Percentiles rank a stretch among this genome's conserved stretches.
Conservation (phyloP, 2,797 vertebrate species). For the Fundulus diaphanus region DNA sequence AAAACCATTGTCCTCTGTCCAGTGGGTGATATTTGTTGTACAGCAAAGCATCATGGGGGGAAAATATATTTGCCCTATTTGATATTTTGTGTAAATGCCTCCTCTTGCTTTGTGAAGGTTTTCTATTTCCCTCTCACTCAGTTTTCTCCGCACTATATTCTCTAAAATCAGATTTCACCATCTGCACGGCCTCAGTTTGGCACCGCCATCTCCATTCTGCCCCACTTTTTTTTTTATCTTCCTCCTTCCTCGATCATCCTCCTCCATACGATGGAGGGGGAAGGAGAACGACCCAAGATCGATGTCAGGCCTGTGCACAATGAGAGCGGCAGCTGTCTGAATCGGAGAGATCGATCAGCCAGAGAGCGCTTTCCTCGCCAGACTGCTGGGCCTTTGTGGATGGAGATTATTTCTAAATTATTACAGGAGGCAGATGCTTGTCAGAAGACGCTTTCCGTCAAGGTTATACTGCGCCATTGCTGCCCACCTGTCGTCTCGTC, state of each 20-base stretch:
- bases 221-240: constrained; percentile 60
- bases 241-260: constrained; percentile 32
- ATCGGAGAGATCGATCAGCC: constrained; percentile 80
- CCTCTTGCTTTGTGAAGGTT: constrained; percentile 12
- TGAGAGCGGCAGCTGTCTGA: constrained; percentile 72
- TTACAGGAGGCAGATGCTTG: constrained; percentile 85
- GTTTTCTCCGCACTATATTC: constrained; percentile 23
- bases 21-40: constrained; percentile 3
- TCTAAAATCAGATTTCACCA: constrained; percentile 28
- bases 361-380: constrained; percentile 75
- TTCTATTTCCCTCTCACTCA: constrained; percentile 4
- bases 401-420: constrained; percentile 84
- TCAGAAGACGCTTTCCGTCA: constrained; percentile 82
- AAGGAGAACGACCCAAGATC: constrained; percentile 58
- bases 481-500: constrained; percentile 31
- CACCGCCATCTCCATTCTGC: constrained; percentile 36
- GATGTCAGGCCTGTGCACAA: constrained; percentile 63
- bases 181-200: constrained; percentile 36
- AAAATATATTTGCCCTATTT: constrained; percentile 2
- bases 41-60: constrained; percentile 17
- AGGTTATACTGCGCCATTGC: constrained; percentile 72
- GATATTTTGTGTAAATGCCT: constrained; percentile 13
- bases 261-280: constrained; percentile 24
- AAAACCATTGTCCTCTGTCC: constrained; percentile 15
- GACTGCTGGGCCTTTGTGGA: constrained; percentile 82